Percentiles rank a stretch among this genome's conserved stretches.
Conservation (phyloP, 2,888 invertebrate genomes). For the Agriotes lineatus region DNA sequence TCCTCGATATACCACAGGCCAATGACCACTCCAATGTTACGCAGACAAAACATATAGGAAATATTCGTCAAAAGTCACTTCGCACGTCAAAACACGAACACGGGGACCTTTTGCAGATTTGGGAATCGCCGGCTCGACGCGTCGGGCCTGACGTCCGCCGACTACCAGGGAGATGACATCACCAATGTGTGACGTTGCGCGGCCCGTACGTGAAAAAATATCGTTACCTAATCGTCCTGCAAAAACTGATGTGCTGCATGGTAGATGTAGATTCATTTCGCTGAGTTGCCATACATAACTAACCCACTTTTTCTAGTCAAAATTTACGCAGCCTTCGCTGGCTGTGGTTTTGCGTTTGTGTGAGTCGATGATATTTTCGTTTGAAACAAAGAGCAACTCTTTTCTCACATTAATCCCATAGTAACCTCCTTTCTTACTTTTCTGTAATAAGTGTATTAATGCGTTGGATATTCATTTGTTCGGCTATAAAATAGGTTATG, state of each 20-base stretch:
- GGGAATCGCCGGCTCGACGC: neutral
- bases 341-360: too few species aligned
- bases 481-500: too few species aligned
- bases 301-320: too few species aligned
- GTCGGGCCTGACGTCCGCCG: conserved; percentile 3
- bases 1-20: conserved; percentile 62
- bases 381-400: too few species aligned
- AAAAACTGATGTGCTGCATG: neutral
- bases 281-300: too few species aligned
- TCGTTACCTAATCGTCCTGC: neutral
- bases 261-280: neutral
- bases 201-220: neutral
- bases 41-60: conserved; percentile 55
- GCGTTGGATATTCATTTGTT: too few species aligned
- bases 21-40: conserved; percentile 62
- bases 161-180: conserved; percentile 2
- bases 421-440: too few species aligned
- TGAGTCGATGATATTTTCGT: too few species aligned
- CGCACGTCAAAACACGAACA: conserved; percentile 14
- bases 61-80: conserved; percentile 22
- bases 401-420: too few species aligned
- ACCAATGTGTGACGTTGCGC: neutral
- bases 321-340: too few species aligned
- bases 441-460: too few species aligned
- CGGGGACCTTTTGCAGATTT: conserved; percentile 18